Evolutionary conservation across 53 echinoderm and acorn worm genomes (phyloP), one percentile per base, ranked within the genome.

Genomic region (Apostichopus leukothele): DNA sequence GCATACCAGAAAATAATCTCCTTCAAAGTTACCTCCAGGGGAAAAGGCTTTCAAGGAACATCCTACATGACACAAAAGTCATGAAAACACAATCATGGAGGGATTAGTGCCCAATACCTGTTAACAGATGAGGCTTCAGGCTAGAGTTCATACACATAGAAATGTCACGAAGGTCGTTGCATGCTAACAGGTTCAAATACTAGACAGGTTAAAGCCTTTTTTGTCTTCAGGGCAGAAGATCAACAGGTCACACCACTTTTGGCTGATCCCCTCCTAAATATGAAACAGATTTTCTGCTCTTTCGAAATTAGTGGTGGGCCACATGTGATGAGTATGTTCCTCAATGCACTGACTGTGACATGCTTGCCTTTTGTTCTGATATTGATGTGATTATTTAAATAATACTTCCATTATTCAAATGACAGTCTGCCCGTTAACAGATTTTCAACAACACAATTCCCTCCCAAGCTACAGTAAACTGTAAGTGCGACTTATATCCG

Each of bases 61-160:
- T 71, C 71, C 71, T 71, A 19, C 71, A 71, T 71, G 71, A 71
- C 71, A 71, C 13, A 71, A 71, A 71, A 71, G 71, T 71, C 18
- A n/a, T 57, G 81, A 53, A n/a, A 51, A 59, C 54, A 59, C 81
- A 59, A 22, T 22, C 1, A 54, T 21, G n/a, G 54, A 81, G 81
- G 25, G 81, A 59, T 57, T 81, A 57, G 59, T 22, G 9, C 81
- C 22, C 10, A 19, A 81, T 81, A 81, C 81, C 81, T 81, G 81
- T 52, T 81, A 81, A 81, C 81, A 81, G 81, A 54, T 54, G n/a
- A 19, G 23, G 21, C 81, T 59, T n/a, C 54, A 81, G 81, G 81
- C 19, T 21, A 81, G 81, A 18, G 18, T 5, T 71, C 16, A 71
- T 6, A 71, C 13, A n/a, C 71, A 19, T 6, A n/a, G 18, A 71